phyloP scores from a whole-genome alignment of 2,113 vertebrate species.

The Connochaetes taurinus region DNA sequence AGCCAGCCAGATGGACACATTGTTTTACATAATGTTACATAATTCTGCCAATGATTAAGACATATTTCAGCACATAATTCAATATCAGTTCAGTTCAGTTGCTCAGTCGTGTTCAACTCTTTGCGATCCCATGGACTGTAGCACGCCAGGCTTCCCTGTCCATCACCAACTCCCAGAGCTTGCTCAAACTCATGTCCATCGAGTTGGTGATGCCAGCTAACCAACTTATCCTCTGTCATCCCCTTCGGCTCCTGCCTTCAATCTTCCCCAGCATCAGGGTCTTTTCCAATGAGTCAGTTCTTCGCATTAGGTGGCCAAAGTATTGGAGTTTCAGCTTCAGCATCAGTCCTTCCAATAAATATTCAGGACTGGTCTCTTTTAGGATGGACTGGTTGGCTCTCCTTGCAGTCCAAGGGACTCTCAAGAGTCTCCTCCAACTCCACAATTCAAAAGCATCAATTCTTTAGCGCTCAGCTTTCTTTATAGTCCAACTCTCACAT shows the following conservation, averaged over 20 bases:
- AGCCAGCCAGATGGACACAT: background rate
- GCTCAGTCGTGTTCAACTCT: background rate
- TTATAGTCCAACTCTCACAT: background rate
- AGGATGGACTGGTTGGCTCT: background rate
- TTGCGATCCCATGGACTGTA: background rate
- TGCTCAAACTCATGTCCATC: background rate
- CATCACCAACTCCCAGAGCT: background rate
- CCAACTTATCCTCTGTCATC: background rate
- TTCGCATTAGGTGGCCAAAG: background rate
- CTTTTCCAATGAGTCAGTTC: background rate
- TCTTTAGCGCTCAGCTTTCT: fast-evolving
- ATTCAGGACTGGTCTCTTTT: background rate
- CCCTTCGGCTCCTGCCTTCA: background rate
- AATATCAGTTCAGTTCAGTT: background rate
- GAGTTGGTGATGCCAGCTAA: background rate
- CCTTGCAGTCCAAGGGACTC: background rate
- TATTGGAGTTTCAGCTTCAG: background rate
- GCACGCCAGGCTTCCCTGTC: background rate
- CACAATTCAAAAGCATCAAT: background rate
- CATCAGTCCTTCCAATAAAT: background rate
- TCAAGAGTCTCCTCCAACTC: background rate
- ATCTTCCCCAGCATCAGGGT: background rate
- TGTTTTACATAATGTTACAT: background rate
- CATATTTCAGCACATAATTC: background rate
- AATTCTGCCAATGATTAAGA: background rate